Evolutionary conservation across 2,113 vertebrate species (phyloP), one percentile per base, ranked within the genome.

Genomic region (Protomyctophum bolini): DNA sequence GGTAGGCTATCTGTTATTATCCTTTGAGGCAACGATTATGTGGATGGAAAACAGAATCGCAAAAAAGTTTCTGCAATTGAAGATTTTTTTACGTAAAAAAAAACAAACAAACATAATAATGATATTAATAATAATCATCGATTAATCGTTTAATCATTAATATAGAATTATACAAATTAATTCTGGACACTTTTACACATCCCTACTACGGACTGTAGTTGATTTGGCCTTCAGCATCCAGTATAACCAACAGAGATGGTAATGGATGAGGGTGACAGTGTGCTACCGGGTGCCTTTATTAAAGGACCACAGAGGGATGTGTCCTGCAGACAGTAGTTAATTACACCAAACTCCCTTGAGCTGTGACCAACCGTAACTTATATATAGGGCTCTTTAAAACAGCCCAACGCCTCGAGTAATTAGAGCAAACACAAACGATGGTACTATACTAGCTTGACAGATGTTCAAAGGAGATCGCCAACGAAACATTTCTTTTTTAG

Each of bases 301-400:
- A 33, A 50, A 71, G 41, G 59, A 73, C 46, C 70, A 63, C 59
- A 47, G 14, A 70, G 84, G 72, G 73, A 77, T 69, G 72, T 70
- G 70, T 73, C 70, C 73, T 58, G 67, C 46, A 75, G 79, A 74
- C 72, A 68, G 51, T 15, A 56, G 82, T 83, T 80, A 90, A 84
- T 88, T 81, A 85, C 69, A 66, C 66, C 29, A 75, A 62, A 67
- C 75, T 69, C 72, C 70, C 52, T 61, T 82, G 65, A 86, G 78
- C 74, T 84, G 77, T 73, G 73, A 86, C 76, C 60, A 79, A 73
- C 60, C 56, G 78, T 66, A 70, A 79, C 33, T 56, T 54, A 66
- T 15, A 66, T 60, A 28, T 21, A 47, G 48, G 52, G 59, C 14
- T 56, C n/a, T 72, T 59, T 49, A 62, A 58, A 58, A 65, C 61